These are phyloP conservation scores for Cactoblastis cactorum DNA, from an alignment of 2,888 invertebrate species.

Conservation along the genomic window DNA sequence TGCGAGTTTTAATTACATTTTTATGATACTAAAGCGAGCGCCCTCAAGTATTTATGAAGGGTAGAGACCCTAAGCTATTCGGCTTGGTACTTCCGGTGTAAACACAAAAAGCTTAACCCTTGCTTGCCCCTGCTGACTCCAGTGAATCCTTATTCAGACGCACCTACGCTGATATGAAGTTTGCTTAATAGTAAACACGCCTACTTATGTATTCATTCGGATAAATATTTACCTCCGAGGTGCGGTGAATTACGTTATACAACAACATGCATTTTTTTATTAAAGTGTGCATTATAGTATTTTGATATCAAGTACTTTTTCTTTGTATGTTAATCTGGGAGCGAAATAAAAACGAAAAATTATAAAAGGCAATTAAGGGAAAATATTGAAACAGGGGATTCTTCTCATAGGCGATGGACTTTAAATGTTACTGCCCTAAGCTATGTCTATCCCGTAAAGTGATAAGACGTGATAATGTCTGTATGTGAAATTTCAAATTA, in stretches of 20 bases:
- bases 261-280: no score
- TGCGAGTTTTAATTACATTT: conserved; percentile 75
- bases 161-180: conserved; percentile 13
- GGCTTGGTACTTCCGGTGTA: conserved; percentile 55
- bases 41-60: conserved; percentile 66
- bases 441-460: no score
- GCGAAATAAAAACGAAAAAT: no score
- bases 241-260: background rate
- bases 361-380: no score
- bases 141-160: conserved; percentile 33
- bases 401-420: no score
- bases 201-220: conserved; percentile 7
- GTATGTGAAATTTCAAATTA: background rate
- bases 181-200: conserved; percentile 6
- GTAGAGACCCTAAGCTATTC: conserved; percentile 48
- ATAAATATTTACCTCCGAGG: background rate
- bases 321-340: no score
- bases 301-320: no score
- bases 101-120: conserved; percentile 60
- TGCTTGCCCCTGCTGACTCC: conserved; percentile 52
- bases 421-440: no score
- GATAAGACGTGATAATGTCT: background rate
- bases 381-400: no score
- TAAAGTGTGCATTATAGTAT: no score
- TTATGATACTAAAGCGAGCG: conserved; percentile 65